Evolutionary conservation across 2,113 vertebrate species (phyloP), one percentile per base, ranked within the genome.

Genomic region (Nothocercus nigrocapillus): DNA sequence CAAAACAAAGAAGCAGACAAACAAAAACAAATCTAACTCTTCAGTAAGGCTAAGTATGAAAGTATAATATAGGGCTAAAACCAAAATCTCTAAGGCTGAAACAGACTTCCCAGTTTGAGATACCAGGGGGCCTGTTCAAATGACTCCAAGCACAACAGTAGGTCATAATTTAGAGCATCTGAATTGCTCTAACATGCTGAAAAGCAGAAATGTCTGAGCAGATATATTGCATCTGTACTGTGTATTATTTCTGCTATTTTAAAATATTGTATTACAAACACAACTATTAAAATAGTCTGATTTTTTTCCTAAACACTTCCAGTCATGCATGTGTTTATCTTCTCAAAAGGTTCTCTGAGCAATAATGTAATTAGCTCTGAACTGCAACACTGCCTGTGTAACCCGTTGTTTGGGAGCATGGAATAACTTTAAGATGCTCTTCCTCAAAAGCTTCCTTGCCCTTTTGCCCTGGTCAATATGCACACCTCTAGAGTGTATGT

Each of bases 241-340:
- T 64, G 45, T 78, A 76, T 93, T 94, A 59, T 88, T 92, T 85
- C 85, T 89, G 51, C 53, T 94, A 9, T 84, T 86, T 95, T 90
- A 61, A 93, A 95, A 88, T 38, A 79, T 88, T 86, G n/a, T 25
- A 79, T 94, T 94, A 22, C 9, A 73, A 96, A 82, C 72, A 74
- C 10, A 75, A 11, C 66, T 79, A 90, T 34, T 66, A 88, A 95
- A 91, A 79, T 32, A 84, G 24, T 73, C 58, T 86, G 77, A 6
- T 61, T 77, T 81, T 91, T 79, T 11, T 15, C 74, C 27, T 88
- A 93, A 96, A 84, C 49, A n/a, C 49, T 94, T 95, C 77, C 85
- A 90, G 92, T 88, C 73, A 47, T 61, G 47, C 38, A 68, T 64
- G 42, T 81, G 42, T 66, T 93, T 88, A 85, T 88, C 38, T 85